Base-by-base conservation (phyloP, 2,113 vertebrate species). In the Triplophysa siluroides region DNA sequence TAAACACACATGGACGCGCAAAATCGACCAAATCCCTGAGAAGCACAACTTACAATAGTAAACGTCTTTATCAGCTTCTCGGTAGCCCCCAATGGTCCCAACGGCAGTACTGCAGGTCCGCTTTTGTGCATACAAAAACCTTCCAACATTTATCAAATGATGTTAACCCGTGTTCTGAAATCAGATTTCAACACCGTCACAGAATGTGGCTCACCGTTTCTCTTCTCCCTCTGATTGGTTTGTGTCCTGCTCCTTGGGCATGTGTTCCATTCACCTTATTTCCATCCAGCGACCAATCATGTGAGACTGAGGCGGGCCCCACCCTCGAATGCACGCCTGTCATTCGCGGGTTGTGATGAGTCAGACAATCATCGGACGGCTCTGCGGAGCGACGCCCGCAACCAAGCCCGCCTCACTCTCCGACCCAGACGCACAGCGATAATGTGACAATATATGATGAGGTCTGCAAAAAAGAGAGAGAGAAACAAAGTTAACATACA, bases 221-320 rank as follows among this genome's bases (percentile, higher is more conserved):
- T 94, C 92, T 90, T 93, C 93, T 88, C 90, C 90, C 90, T 94
- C 93, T 91, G 90, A 91, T 92, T 88, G 91, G 90, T 89, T 94
- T 91, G 89, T 88, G 87, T 93, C 91, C 85, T 92, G 92, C 92
- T 93, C 93, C 87, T 93, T 91, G 91, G 92, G 91, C 91, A 92
- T 93, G 92, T 92, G 91, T 92, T 94, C 92, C 93, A 94, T 94
- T 94, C 93, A 94, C 93, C 92, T 93, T 91, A 93, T 93, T 94
- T 94, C 92, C 93, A 94, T 94, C 91, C 92, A 94, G 92, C 91
- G 87, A 89, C 91, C 91, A 94, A 94, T 93, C 87, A 91, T 85
- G 91, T 91, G 93, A 93, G 93, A 94, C 92, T 93, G 92, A 94
- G 93, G 92, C 92, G 88, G 92, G 92, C 92, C 93, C 92, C 93